These are phyloP conservation scores for Phymanthus crucifer DNA, from an alignment of 92 coral and sea anemone species.

Conservation along the genomic window DNA sequence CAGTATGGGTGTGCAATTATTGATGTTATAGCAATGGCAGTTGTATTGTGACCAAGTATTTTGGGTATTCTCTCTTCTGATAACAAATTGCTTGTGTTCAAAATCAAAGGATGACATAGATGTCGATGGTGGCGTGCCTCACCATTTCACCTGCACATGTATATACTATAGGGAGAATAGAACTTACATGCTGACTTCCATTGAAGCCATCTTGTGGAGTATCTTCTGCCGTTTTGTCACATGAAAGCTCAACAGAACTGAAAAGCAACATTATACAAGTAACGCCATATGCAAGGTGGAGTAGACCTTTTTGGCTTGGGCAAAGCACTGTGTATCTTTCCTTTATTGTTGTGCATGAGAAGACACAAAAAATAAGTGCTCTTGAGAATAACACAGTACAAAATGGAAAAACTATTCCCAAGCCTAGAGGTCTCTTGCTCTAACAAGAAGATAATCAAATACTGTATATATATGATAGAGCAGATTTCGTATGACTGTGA, in stretches of 20 bases:
- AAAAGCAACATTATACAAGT: not conserved
- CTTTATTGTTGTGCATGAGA: no score
- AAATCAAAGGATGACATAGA: not conserved
- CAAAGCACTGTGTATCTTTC: no score
- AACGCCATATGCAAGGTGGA: not conserved
- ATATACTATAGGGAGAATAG: not conserved
- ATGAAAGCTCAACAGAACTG: constrained; percentile 58
- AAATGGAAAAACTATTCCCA: no score
- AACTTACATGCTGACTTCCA: constrained; percentile 96
- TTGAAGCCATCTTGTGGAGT: constrained; percentile 97
- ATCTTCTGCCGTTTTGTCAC: constrained; percentile 71
- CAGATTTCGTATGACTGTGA: no score
- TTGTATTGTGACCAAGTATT: not conserved
- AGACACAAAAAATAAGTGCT: no score
- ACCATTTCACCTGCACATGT: not conserved
- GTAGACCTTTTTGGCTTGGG: not conserved
- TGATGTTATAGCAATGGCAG: not conserved
- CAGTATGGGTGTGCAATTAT: not conserved
- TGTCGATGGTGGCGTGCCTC: not conserved
- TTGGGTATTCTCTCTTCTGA: no score
- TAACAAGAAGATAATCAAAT: no score
- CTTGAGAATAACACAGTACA: no score
- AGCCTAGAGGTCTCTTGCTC: no score
- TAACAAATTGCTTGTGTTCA: no score
- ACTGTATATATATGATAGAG: no score